Base-by-base conservation (phyloP, 2,888 invertebrate species). In the Panzeria rudis region DNA sequence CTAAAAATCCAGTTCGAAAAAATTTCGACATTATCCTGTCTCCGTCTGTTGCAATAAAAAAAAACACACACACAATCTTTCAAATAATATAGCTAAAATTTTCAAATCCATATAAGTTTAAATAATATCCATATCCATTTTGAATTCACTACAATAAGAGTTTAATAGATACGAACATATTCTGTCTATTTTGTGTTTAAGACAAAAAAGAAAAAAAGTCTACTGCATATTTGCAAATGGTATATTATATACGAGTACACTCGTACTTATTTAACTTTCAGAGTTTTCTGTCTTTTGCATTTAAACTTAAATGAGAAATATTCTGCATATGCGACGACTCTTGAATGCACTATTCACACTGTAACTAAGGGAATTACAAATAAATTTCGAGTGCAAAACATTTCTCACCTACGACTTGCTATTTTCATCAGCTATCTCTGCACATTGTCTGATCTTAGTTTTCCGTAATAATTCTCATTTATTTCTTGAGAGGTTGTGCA, bases 21-120 rank as follows among this genome's bases (percentile, higher is more conserved):
- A 52, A 1, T 25, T 68, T 38, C 23, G 38, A 62, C n/a, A 52
- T 29, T 50, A 20, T 23, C 52, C 52, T 38, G 8, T 54, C 3
- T 25, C 56, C 25, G 29, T 38, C 17, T 50, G 20, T 20, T 44
- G 20, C 59, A 59, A 15, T 11, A 59, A 17, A 52, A 56, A 41
- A 38, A 17, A 52, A 56, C 25, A 38, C 7, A 41, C 25, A 69
- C 23, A 56, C 50, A 62, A 62, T 52, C 73, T 41, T 62, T 62
- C 35, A 47, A 59, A 68, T 77, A 79, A 71, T 83, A 75, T 72
- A 80, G 84, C 77, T 84, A 77, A 84, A 75, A 80, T 84, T 76
- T 66, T 84, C 72, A 13, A 35, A 29, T 59, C 84, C 80, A 76
- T 84, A 84, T 76, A 80, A 78, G 83, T 78, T 50, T 44, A 71